These are phyloP conservation scores for Cassiopea andromeda DNA, from an alignment of 30 jellyfish, hydroid and myxozoan species.

Conservation along the genomic window DNA sequence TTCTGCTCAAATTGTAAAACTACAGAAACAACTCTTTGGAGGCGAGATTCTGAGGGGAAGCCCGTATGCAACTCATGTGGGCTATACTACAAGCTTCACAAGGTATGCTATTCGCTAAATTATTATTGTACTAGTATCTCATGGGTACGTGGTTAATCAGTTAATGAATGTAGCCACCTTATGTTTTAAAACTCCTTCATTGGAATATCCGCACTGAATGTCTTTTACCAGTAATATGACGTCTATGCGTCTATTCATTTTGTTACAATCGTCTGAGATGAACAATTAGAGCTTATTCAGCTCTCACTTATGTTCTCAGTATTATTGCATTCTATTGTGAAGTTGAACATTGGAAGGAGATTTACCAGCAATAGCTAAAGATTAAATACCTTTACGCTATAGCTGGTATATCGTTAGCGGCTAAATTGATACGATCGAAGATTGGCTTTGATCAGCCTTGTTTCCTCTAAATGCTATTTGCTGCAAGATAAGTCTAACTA, in stretches of 20 bases:
- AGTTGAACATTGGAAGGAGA: constrained; percentile 12
- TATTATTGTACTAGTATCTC: background rate
- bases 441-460: background rate
- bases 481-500: background rate
- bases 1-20: constrained; percentile 85
- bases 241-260: constrained; percentile 8
- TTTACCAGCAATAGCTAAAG: background rate
- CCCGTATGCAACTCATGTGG: constrained; percentile 97
- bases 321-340: background rate
- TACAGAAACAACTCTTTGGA: constrained; percentile 88
- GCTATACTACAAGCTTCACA: constrained; percentile 80
- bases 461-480: background rate
- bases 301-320: background rate
- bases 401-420: background rate
- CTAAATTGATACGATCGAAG: background rate
- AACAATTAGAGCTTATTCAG: constrained; percentile 11
- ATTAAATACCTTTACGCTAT: background rate
- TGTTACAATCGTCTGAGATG: constrained; percentile 18
- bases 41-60: constrained; percentile 86
- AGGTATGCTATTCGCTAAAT: constrained; percentile 35
- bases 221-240: constrained; percentile 18
- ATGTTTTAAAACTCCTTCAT: background rate
- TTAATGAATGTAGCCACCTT: constrained; percentile 22
- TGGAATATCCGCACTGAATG: background rate
- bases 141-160: constrained; percentile 15